phyloP scores from a whole-genome alignment of 1,140 invertebrate genomes.

The Halictus rubicundus region DNA sequence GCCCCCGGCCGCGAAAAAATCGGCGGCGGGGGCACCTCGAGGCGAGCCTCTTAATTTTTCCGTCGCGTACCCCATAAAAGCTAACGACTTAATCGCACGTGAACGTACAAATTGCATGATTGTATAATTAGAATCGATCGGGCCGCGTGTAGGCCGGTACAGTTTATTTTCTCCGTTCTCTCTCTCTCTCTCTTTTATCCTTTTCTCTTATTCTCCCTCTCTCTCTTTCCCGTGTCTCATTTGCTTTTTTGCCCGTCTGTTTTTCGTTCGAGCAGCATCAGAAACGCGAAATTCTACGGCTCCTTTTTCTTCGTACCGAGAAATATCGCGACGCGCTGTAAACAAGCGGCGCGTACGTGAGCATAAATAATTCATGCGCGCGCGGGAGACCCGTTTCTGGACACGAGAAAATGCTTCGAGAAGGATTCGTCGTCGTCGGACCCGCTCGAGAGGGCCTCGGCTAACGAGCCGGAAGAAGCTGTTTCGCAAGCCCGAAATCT shows the following conservation, averaged over 20 bases:
- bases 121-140: conserved; percentile 41
- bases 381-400: not conserved
- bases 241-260: no score
- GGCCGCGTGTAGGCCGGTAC: conserved; percentile 4
- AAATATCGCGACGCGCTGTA: conserved; percentile 40
- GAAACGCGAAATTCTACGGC: conserved; percentile 3
- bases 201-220: no score
- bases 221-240: not conserved
- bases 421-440: not conserved
- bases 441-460: not conserved
- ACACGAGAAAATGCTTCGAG: conserved; percentile 2
- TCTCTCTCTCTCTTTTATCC: not conserved
- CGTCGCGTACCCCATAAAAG: conserved; percentile 21
- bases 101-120: conserved; percentile 49
- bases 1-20: not conserved
- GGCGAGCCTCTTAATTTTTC: conserved; percentile 20
- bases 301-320: not conserved
- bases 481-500: not conserved
- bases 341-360: conserved; percentile 11
- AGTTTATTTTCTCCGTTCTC: not conserved
- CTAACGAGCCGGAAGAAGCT: not conserved
- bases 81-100: conserved; percentile 52
- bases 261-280: not conserved
- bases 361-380: conserved; percentile 46
- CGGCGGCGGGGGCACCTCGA: not conserved